Percentiles rank a stretch among this genome's conserved stretches.
Conservation (phyloP, 2,888 invertebrate genomes). For the Drosophila nigricruria region DNA sequence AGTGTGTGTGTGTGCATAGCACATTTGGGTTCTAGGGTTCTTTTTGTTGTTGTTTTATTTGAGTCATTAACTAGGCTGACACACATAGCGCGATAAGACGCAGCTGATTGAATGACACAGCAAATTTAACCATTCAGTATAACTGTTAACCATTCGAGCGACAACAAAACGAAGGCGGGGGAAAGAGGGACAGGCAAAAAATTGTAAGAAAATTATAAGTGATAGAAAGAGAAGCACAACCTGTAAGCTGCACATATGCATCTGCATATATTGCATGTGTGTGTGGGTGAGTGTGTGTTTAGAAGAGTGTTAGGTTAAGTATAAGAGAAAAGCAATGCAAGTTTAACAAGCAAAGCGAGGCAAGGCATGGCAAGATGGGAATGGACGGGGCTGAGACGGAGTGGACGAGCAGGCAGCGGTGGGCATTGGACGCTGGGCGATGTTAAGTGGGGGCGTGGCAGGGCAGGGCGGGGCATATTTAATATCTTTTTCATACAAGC, state of each 20-base stretch:
- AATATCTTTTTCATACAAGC: slow-evolving; percentile 28
- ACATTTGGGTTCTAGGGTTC: slow-evolving; percentile 23
- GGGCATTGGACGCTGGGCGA: not conserved
- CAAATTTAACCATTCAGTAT: slow-evolving; percentile 26
- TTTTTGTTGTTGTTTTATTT: not conserved
- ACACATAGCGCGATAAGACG: slow-evolving; percentile 43
- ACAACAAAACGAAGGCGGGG: not conserved
- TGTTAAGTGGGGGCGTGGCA: not conserved
- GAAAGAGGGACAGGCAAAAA: not conserved
- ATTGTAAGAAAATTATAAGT: slow-evolving; percentile 1
- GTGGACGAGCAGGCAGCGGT: slow-evolving; percentile 4
- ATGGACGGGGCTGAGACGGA: not conserved
- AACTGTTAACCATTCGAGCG: slow-evolving; percentile 1
- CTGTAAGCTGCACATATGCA: slow-evolving; percentile 12
- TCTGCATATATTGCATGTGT: not conserved
- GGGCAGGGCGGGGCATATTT: not conserved
- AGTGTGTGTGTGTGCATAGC: slow-evolving; percentile 17
- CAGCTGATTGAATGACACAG: slow-evolving; percentile 40
- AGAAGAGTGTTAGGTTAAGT: slow-evolving; percentile 13
- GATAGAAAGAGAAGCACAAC: not conserved
- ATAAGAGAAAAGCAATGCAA: slow-evolving; percentile 20
- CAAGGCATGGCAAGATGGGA: not conserved
- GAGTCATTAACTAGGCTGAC: slow-evolving; percentile 13
- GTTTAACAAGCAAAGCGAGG: slow-evolving; percentile 15
- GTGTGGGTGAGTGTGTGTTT: slow-evolving; percentile 3